These are phyloP conservation scores for Mormyrus proboscirostris DNA, from an alignment of 2,797 vertebrate species.

Conservation along the genomic window DNA sequence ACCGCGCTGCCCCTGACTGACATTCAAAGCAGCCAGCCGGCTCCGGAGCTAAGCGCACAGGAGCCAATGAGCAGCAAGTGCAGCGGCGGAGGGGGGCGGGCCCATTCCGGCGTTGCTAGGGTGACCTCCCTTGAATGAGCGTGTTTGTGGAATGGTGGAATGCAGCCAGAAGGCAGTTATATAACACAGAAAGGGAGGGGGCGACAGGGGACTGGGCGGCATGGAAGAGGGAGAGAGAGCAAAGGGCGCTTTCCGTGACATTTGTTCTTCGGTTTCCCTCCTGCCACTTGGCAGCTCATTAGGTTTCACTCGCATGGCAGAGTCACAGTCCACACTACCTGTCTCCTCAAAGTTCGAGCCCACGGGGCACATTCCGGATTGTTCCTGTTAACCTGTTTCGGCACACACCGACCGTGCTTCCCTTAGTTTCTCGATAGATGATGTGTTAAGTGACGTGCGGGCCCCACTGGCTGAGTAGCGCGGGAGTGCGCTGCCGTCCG, in stretches of 20 bases:
- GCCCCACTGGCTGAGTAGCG: slow-evolving; percentile 38
- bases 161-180: slow-evolving; percentile 65
- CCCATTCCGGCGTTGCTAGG: slow-evolving; percentile 52
- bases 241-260: slow-evolving; percentile 45
- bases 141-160: slow-evolving; percentile 67
- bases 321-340: slow-evolving; percentile 19
- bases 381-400: slow-evolving; percentile 22
- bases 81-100: slow-evolving; percentile 20
- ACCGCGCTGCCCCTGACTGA: slow-evolving; percentile 51
- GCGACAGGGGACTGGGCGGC: slow-evolving; percentile 36
- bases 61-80: slow-evolving; percentile 45
- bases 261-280: slow-evolving; percentile 56
- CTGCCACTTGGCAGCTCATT: slow-evolving; percentile 31
- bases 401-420: background rate
- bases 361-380: background rate
- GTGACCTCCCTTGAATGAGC: slow-evolving; percentile 64
- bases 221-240: slow-evolving; percentile 43
- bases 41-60: slow-evolving; percentile 21
- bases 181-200: slow-evolving; percentile 58
- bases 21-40: slow-evolving; percentile 48
- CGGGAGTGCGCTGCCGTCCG: slow-evolving; percentile 37
- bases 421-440: slow-evolving; percentile 24
- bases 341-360: background rate
- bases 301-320: slow-evolving; percentile 31
- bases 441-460: slow-evolving; percentile 32